Percentiles rank a stretch among this genome's conserved stretches.
These are phyloP conservation scores for Morelia viridis DNA, from an alignment of 2,797 vertebrate genomes.

Conservation along the genomic window DNA sequence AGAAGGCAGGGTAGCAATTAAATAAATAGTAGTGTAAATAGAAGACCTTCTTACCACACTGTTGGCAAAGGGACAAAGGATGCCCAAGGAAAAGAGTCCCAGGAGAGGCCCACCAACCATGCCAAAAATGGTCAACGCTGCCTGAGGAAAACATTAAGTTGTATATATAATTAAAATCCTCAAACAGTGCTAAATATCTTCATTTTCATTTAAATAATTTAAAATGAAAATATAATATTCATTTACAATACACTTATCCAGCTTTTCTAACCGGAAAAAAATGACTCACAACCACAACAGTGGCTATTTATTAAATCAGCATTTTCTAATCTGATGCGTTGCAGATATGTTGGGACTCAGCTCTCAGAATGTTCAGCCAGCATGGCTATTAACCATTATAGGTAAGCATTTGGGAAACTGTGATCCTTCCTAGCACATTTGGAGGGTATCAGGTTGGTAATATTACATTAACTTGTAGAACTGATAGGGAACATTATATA, in stretches of 20 bases:
- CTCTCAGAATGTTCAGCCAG: neutral
- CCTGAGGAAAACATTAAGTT: conserved; percentile 73
- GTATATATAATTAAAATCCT: conserved; percentile 28
- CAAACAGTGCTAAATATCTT: neutral
- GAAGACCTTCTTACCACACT: conserved; percentile 76
- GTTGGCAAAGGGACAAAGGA: conserved; percentile 93
- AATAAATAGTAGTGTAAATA: neutral
- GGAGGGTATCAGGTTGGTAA: neutral
- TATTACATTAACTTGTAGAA: neutral
- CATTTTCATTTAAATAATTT: neutral
- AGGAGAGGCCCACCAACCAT: conserved; percentile 94
- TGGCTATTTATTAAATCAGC: neutral
- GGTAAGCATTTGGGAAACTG: neutral
- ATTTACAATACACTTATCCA: neutral
- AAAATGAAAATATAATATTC: neutral
- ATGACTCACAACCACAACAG: neutral
- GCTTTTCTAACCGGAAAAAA: neutral
- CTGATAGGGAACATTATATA: neutral
- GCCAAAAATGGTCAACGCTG: conserved; percentile 95
- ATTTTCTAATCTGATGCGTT: neutral
- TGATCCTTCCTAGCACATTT: neutral
- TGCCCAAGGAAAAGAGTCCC: conserved; percentile 91
- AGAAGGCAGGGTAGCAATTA: neutral
- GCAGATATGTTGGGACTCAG: neutral
- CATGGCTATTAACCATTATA: neutral